Evolutionary conservation across 2,797 vertebrate genomes (phyloP), one percentile per base, ranked within the genome.

Genomic region (Chelmon rostratus): DNA sequence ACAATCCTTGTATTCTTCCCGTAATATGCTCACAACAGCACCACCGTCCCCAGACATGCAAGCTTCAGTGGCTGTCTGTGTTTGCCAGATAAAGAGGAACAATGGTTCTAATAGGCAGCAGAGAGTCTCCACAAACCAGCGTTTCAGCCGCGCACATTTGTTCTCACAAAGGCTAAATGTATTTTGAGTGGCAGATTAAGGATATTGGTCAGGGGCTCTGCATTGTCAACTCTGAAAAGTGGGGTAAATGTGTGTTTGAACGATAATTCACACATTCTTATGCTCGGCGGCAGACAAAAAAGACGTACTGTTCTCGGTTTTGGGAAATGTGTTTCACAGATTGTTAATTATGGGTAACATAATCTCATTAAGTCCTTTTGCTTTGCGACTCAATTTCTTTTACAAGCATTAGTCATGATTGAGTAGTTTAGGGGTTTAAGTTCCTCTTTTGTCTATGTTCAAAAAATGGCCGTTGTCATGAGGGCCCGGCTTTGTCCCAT

Each of bases 81-180:
- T 94, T 95, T 91, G 91, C 93, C 94, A 96, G 96, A 97, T 97
- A 97, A 95, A 91, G 87, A 89, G 80, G 86, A 95, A 97, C 95
- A 97, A 97, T 96, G 85, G 69, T 88, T 94, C 95, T 96, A 96
- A 96, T 96, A 96, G 94, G 86, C 94, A 82, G 84, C 89, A 88
- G 90, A 92, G 91, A 96, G 94, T 78, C 87, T 84, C 87, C 79
- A 74, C 82, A 83, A 31, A 91, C 95, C 94, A 91, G 92, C 93
- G 92, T 92, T 90, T 95, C 89, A 83, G 90, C 81, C 81, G 83
- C 91, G 93, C 95, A 94, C 93, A 93, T 96, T 96, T 94, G 90
- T 96, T 95, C 91, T 85, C 93, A 95, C 95, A 96, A 96, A 95
- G 92, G 91, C 86, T 87, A 85, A 95, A 90, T 91, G 91, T 94